phyloP scores from a whole-genome alignment of 2,113 vertebrate species.

The Herpetotheres cachinnans region DNA sequence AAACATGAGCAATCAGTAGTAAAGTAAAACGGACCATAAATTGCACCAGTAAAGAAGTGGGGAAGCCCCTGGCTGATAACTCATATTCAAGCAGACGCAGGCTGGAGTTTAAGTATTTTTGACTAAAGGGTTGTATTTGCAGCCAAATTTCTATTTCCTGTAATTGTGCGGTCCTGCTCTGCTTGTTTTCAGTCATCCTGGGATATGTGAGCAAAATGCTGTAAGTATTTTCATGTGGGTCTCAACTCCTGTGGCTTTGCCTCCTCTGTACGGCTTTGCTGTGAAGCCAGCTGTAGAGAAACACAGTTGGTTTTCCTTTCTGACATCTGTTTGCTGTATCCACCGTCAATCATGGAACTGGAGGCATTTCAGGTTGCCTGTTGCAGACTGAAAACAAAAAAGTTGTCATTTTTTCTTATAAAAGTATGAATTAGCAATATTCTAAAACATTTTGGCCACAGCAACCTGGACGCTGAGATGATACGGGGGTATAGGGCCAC shows the following conservation, averaged over 20 bases:
- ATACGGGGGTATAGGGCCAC: neutral
- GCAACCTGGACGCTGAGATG: neutral
- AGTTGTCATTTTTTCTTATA: neutral
- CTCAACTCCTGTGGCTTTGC: constrained; percentile 22
- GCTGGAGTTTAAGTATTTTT: neutral
- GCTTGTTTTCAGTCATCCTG: constrained; percentile 29
- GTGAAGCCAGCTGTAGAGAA: constrained; percentile 58
- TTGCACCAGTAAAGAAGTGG: neutral
- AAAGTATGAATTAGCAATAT: neutral
- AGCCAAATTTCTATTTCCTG: neutral
- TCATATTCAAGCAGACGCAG: neutral
- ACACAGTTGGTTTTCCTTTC: constrained; percentile 52
- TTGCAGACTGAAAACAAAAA: neutral
- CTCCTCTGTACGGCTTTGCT: constrained; percentile 18
- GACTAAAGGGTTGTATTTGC: neutral
- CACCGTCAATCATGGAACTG: constrained; percentile 15
- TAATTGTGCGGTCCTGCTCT: constrained; percentile 31
- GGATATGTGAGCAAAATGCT: constrained; percentile 8
- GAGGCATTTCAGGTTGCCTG: constrained; percentile 8
- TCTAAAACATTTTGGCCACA: neutral
- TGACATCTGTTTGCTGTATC: constrained; percentile 58
- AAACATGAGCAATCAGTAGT: neutral
- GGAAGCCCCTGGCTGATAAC: neutral
- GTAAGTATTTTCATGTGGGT: constrained; percentile 21
- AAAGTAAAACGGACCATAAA: constrained; percentile 9